Percentiles rank a stretch among this genome's conserved stretches.
Evolutionary conservation across 2,113 vertebrate genomes (phyloP).

Genomic region (Cyphomyrus plagiostoma): DNA sequence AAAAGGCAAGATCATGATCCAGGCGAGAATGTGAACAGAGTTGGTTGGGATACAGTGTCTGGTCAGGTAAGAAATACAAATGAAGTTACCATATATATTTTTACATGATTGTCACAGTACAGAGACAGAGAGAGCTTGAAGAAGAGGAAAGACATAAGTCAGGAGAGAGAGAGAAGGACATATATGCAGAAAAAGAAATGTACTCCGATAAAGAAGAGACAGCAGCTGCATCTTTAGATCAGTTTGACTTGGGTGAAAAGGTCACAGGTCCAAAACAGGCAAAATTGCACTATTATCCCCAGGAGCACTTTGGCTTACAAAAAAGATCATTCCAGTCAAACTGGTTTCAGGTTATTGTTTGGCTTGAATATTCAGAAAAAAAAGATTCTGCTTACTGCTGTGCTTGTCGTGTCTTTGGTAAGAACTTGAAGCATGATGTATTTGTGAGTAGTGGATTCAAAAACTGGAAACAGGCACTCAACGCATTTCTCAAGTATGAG

Average conservation of each 20-base stretch:
- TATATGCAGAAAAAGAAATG: not conserved
- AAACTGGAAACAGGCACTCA: not conserved
- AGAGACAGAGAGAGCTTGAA: too few relatives aligned
- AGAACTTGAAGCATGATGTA: not conserved
- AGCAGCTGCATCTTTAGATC: not conserved
- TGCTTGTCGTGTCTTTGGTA: not conserved
- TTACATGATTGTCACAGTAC: too few relatives aligned
- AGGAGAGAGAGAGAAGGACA: too few relatives aligned
- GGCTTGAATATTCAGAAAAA: not conserved
- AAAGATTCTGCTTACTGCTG: not conserved
- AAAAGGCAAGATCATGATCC: too few relatives aligned
- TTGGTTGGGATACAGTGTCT: too few relatives aligned
- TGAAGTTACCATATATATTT: too few relatives aligned
- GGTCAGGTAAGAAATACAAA: too few relatives aligned
- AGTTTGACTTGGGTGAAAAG: not conserved
- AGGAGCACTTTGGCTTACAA: not conserved
- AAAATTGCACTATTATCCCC: not conserved
- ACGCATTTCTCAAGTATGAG: not conserved
- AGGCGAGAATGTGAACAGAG: too few relatives aligned
- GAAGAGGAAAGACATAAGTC: too few relatives aligned
- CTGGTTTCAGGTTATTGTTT: not conserved
- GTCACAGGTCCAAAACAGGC: not conserved
- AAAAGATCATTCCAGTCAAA: conserved; percentile 2
- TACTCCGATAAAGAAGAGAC: not conserved
- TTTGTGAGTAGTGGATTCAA: not conserved